phyloP scores from a whole-genome alignment of 2,113 vertebrate species.

The Spermophilus dauricus region DNA sequence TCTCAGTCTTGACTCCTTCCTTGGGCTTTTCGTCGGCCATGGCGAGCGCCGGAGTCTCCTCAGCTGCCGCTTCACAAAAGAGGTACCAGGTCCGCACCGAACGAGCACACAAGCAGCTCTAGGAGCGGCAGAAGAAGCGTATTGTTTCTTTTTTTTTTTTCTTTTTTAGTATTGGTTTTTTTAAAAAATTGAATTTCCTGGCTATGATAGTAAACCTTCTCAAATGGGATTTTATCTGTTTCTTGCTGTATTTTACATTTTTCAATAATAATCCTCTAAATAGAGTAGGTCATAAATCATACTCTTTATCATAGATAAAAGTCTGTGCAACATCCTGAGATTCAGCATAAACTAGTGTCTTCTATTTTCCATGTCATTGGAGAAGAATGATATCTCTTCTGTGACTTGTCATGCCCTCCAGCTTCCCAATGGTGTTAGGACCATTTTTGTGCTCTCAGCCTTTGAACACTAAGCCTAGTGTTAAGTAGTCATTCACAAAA shows the following conservation, averaged over 20 bases:
- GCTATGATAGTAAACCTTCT: not conserved
- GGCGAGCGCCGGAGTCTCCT: too few relatives aligned
- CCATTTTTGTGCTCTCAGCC: constrained; percentile 8
- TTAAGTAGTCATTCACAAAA: not conserved
- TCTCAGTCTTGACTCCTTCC: too few relatives aligned
- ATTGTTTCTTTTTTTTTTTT: not conserved
- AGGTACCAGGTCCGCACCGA: too few relatives aligned
- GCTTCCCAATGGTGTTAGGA: not conserved
- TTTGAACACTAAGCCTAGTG: not conserved
- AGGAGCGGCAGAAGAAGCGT: too few relatives aligned
- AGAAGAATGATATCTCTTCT: not conserved
- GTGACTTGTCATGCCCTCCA: not conserved
- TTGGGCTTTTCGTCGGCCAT: too few relatives aligned
- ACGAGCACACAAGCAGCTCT: too few relatives aligned
- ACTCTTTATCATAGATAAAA: not conserved
- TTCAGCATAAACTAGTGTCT: not conserved
- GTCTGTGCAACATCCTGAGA: not conserved
- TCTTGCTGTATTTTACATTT: constrained; percentile 46
- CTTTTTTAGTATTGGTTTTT: too few relatives aligned
- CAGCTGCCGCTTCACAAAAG: too few relatives aligned
- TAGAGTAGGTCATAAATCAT: not conserved
- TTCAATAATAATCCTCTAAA: not conserved
- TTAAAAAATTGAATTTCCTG: not conserved
- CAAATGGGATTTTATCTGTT: not conserved
- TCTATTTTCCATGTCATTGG: not conserved